These are phyloP conservation scores for Channa maculata DNA, from an alignment of 2,113 vertebrate genomes.

Conservation along the genomic window DNA sequence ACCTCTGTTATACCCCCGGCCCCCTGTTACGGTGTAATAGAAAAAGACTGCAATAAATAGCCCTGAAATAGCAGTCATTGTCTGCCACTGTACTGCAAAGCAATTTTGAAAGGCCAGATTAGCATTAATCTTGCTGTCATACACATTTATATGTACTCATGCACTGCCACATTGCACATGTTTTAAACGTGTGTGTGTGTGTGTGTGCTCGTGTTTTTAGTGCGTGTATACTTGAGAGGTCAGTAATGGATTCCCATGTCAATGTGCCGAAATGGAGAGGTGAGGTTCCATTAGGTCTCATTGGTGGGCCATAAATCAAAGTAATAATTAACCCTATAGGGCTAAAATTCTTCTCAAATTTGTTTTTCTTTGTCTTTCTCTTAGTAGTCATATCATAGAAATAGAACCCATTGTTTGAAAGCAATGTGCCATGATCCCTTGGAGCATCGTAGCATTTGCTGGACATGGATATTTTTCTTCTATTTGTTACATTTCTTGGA, in stretches of 20 bases:
- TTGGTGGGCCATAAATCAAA: conserved; percentile 79
- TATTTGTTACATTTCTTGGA: neutral
- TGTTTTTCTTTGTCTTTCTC: too few relatives aligned
- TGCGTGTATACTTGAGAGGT: conserved; percentile 23
- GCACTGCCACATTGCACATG: neutral
- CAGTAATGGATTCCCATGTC: conserved; percentile 68
- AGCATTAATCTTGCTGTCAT: conserved; percentile 56
- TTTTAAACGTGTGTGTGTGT: conserved; percentile 8
- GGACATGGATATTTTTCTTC: neutral
- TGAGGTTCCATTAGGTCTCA: conserved; percentile 79
- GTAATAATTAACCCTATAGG: conserved; percentile 38
- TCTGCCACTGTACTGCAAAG: conserved; percentile 54
- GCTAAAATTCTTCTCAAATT: neutral
- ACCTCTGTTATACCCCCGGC: conserved; percentile 52
- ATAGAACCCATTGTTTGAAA: too few relatives aligned
- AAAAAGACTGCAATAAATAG: conserved; percentile 63
- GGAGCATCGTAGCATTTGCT: neutral
- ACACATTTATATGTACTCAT: neutral
- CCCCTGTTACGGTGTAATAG: conserved; percentile 68
- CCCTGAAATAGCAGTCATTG: conserved; percentile 53
- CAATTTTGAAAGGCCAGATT: conserved; percentile 56
- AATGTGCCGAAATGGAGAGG: conserved; percentile 63
- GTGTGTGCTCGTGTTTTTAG: neutral
- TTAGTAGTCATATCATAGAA: too few relatives aligned
- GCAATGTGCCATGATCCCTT: too few relatives aligned